Conservation (phyloP, 2,797 vertebrate genomes). For the Enteromius paludinosus region DNA sequence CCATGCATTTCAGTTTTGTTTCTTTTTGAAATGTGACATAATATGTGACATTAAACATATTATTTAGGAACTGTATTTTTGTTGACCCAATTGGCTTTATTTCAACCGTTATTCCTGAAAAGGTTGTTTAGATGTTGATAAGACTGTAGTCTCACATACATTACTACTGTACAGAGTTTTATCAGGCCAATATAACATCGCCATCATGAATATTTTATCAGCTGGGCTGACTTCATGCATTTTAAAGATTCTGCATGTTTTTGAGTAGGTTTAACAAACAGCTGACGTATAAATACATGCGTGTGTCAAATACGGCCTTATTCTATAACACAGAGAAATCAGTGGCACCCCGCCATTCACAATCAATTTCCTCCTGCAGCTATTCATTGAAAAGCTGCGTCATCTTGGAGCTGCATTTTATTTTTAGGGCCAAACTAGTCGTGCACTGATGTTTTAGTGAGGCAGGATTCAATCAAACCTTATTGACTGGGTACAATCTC, state of each 20-base stretch:
- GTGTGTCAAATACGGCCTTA: conserved; percentile 2
- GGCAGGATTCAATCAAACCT: conserved; percentile 23
- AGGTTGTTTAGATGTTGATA: not conserved
- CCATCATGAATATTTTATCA: conserved; percentile 24
- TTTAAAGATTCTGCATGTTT: not conserved
- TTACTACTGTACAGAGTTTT: not conserved
- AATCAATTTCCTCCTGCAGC: conserved; percentile 45
- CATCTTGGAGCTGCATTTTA: conserved; percentile 22
- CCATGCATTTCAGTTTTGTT: not conserved
- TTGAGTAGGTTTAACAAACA: not conserved
- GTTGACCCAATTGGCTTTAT: too few relatives aligned
- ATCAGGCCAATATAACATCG: not conserved
- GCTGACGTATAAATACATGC: not conserved
- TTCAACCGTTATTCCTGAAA: too few relatives aligned
- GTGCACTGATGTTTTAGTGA: conserved; percentile 17
- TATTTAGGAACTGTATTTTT: too few relatives aligned
- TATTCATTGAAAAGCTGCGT: conserved; percentile 47
- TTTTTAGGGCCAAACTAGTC: conserved; percentile 36
- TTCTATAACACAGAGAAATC: conserved; percentile 27
- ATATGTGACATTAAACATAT: too few relatives aligned
- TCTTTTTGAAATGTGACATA: not conserved
- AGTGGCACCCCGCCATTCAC: conserved; percentile 18
- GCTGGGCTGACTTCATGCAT: not conserved
- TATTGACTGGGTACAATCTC: conserved; percentile 37
- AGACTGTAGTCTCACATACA: not conserved